Percentiles rank a stretch among this genome's conserved stretches.
Conservation (phyloP, 2,113 vertebrate genomes). For the Nyctereutes procyonoides region DNA sequence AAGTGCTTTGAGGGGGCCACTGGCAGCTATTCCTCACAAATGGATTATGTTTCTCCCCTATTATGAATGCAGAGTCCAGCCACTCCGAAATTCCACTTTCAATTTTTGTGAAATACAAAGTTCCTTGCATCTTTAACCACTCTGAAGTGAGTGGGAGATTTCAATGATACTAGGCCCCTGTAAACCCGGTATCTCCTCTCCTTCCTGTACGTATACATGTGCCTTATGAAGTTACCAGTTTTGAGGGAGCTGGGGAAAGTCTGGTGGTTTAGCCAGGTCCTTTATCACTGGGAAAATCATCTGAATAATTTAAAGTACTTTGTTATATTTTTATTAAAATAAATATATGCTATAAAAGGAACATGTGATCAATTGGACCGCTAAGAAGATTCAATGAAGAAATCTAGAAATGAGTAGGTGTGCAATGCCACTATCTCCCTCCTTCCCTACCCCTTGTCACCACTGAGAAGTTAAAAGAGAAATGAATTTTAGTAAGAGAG, state of each 20-base stretch:
- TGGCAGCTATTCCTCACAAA: neutral
- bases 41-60: neutral
- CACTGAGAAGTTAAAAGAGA: neutral
- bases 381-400: neutral
- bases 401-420: neutral
- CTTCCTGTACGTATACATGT: neutral
- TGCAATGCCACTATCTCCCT: neutral
- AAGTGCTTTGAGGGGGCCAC: neutral
- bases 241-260: neutral
- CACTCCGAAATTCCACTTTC: neutral
- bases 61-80: neutral
- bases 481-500: neutral
- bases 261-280: neutral
- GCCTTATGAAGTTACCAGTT: neutral
- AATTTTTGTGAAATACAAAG: neutral
- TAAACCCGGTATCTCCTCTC: neutral
- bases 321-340: neutral
- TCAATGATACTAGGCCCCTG: neutral
- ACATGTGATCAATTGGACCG: neutral
- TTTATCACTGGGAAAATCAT: neutral
- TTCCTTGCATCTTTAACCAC: neutral
- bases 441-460: neutral
- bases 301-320: neutral
- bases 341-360: neutral
- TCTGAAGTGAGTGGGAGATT: neutral